A percentile compares a stretch with the other conserved stretches of the same genome.
Conservation (phyloP, 2,113 vertebrate genomes). For the Procavia capensis region DNA sequence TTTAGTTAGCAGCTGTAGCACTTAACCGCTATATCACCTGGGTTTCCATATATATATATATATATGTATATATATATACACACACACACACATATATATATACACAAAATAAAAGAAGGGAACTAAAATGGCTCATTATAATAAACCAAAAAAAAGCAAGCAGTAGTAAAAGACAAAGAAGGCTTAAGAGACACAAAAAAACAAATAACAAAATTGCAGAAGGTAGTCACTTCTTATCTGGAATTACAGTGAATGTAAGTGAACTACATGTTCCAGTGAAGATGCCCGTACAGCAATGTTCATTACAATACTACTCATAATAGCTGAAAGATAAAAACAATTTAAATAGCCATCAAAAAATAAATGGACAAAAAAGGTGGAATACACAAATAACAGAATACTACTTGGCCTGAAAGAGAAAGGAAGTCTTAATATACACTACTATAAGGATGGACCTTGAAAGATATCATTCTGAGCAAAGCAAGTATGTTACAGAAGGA, state of each 20-base stretch:
- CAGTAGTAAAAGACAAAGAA: background rate
- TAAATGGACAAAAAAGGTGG: background rate
- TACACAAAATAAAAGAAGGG: background rate
- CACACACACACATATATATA: too few species aligned
- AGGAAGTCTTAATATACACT: background rate
- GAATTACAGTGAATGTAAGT: background rate
- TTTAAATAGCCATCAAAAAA: background rate
- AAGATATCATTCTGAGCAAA: background rate
- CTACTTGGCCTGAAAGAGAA: background rate
- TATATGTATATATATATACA: too few species aligned
- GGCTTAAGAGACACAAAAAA: too few species aligned
- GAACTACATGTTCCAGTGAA: background rate
- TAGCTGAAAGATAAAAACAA: background rate
- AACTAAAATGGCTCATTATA: background rate
- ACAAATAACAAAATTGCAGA: too few species aligned
- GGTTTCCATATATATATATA: too few species aligned
- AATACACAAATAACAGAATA: background rate
- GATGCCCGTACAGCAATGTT: background rate
- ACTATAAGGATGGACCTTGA: background rate
- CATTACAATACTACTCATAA: background rate
- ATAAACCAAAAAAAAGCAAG: background rate
- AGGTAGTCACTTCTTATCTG: background rate
- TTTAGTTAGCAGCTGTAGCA: too few species aligned
- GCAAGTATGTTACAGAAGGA: background rate
- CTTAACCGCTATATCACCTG: too few species aligned